A percentile compares a stretch with the other conserved stretches of the same genome.
phyloP scores from a whole-genome alignment of 1,140 invertebrate species.

The Trichomalopsis sarcophagae region DNA sequence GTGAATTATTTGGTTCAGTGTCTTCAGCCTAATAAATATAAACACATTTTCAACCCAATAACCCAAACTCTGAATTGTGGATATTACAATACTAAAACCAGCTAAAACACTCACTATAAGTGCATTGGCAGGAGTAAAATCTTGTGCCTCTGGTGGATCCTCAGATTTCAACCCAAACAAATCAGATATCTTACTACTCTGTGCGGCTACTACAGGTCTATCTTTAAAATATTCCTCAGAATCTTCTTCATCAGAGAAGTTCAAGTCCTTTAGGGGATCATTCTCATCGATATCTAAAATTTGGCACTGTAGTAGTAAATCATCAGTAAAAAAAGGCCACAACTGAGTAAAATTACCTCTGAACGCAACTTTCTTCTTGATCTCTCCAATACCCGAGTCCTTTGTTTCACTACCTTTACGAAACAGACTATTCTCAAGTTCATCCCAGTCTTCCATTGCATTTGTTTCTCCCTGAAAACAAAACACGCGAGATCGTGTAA shows the following conservation, averaged over 20 bases:
- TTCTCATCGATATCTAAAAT: slow-evolving; percentile 59
- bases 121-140: slow-evolving; percentile 31
- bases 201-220: slow-evolving; percentile 46
- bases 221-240: slow-evolving; percentile 50
- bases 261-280: slow-evolving; percentile 58
- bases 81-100: slow-evolving; percentile 2
- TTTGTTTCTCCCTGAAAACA: background rate
- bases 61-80: background rate
- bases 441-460: slow-evolving; percentile 53
- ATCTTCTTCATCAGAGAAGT: slow-evolving; percentile 58
- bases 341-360: slow-evolving; percentile 54
- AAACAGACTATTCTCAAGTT: slow-evolving; percentile 55
- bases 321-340: background rate
- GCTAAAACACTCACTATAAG: slow-evolving; percentile 28
- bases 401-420: slow-evolving; percentile 39
- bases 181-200: slow-evolving; percentile 56
- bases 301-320: background rate
- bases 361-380: slow-evolving; percentile 61
- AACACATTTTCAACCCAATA: background rate
- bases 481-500: background rate
- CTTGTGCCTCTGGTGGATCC: slow-evolving; percentile 10
- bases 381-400: slow-evolving; percentile 18
- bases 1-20: slow-evolving; percentile 6
- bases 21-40: slow-evolving; percentile 12
- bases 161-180: slow-evolving; percentile 60